Percentiles rank a stretch among this genome's conserved stretches.
phyloP scores from a whole-genome alignment of 2,888 invertebrate species.

The Dorcus parallelipipedus region DNA sequence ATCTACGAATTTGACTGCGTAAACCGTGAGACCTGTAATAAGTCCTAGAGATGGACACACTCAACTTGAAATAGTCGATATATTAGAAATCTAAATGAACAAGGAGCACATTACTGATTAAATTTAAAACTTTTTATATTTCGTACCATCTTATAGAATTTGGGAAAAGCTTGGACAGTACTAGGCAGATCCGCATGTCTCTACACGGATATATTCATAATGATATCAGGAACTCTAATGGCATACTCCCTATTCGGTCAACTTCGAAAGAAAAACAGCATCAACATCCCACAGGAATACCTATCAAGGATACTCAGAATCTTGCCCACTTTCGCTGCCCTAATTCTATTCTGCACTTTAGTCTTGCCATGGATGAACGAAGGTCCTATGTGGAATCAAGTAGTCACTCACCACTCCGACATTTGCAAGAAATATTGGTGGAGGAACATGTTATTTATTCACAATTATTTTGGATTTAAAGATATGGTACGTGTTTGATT shows the following conservation, averaged over 20 bases:
- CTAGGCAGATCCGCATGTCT: conserved; percentile 65
- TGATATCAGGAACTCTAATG: conserved; percentile 66
- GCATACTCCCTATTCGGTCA: conserved; percentile 61
- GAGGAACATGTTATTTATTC: conserved; percentile 67
- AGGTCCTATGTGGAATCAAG: conserved; percentile 69
- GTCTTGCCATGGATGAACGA: conserved; percentile 60
- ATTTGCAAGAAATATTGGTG: conserved; percentile 69
- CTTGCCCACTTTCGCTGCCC: conserved; percentile 61
- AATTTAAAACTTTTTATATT: neutral
- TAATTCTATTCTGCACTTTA: conserved; percentile 66
- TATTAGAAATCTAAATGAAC: too few relatives aligned
- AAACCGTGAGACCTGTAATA: too few relatives aligned
- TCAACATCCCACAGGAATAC: conserved; percentile 60
- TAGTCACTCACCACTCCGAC: conserved; percentile 63
- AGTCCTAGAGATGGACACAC: too few relatives aligned
- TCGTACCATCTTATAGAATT: conserved; percentile 45
- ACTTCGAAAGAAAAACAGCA: conserved; percentile 53
- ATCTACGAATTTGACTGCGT: too few relatives aligned
- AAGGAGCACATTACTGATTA: too few relatives aligned
- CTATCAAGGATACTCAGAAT: conserved; percentile 61
- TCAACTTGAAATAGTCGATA: neutral
- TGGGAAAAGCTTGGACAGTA: conserved; percentile 64
- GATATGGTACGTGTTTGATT: conserved; percentile 56
- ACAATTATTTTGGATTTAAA: conserved; percentile 70
- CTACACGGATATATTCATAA: conserved; percentile 69